Evolutionary conservation across 2,888 invertebrate genomes (phyloP).

Genomic region (Miltochrista miniata): DNA sequence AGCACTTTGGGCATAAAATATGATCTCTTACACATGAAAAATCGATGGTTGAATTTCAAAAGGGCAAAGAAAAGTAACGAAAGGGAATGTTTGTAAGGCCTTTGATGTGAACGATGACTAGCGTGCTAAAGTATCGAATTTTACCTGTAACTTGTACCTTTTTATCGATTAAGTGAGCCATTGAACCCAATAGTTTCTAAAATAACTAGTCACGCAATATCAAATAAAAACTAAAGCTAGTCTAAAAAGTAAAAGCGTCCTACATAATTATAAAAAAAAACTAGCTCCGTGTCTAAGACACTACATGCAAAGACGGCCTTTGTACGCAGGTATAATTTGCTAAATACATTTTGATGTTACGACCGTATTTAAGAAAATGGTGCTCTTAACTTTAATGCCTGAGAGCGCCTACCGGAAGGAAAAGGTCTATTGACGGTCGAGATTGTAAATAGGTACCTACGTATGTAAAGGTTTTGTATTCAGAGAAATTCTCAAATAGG

Average conservation of each 20-base stretch:
- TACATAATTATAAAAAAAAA: conserved; percentile 7
- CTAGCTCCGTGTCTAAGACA: not conserved
- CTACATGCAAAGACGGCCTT: not conserved
- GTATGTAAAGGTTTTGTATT: not conserved
- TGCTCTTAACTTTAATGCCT: not conserved
- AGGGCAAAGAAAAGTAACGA: not conserved
- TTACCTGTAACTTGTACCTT: conserved; percentile 19
- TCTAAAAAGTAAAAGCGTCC: conserved; percentile 16
- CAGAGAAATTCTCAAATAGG: not conserved
- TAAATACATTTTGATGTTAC: conserved; percentile 2
- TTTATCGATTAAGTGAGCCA: conserved; percentile 33
- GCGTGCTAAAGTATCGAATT: conserved; percentile 39
- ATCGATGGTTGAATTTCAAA: not conserved
- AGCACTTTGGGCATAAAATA: too few species aligned
- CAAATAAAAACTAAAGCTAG: conserved; percentile 18
- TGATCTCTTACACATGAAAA: too few species aligned
- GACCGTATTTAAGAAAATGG: not conserved
- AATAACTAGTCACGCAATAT: conserved; percentile 45
- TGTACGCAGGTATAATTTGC: not conserved
- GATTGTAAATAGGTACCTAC: not conserved
- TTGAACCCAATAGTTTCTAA: conserved; percentile 35
- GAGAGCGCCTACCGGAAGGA: not conserved
- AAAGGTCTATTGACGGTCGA: conserved; percentile 4
- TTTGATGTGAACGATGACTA: conserved; percentile 16
- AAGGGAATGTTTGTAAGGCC: not conserved